phyloP scores from a whole-genome alignment of 37 sponge, comb jelly and placozoan species.

The Spongia lamella region DNA sequence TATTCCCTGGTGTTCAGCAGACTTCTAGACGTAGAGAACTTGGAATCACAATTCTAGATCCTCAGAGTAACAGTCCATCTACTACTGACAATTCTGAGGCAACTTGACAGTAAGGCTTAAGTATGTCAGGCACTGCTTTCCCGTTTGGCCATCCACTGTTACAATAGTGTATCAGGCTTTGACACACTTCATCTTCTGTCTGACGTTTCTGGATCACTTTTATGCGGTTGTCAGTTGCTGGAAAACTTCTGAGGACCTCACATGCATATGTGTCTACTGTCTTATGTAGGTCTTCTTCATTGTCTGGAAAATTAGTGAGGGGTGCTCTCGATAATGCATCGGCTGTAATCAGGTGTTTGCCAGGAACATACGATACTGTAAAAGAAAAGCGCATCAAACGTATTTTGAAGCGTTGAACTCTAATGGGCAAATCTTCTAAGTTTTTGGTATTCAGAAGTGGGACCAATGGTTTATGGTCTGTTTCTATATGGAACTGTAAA shows the following conservation, averaged over 20 bases:
- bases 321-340: constrained; percentile 54
- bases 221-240: too few relatives aligned
- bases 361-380: constrained; percentile 52
- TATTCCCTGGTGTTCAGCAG: too few relatives aligned
- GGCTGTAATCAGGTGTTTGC: constrained; percentile 43
- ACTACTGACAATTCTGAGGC: constrained; percentile 27
- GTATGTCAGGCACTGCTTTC: background rate
- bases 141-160: background rate
- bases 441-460: too few relatives aligned
- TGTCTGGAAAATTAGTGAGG: background rate
- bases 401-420: constrained; percentile 49
- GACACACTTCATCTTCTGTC: too few relatives aligned
- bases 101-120: too few relatives aligned
- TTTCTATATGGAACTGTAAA: constrained; percentile 28
- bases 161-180: background rate
- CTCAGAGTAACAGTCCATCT: constrained; percentile 40
- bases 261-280: too few relatives aligned
- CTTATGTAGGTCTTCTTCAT: background rate
- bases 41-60: too few relatives aligned
- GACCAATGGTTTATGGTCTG: too few relatives aligned
- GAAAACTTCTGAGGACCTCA: too few relatives aligned
- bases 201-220: too few relatives aligned
- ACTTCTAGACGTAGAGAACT: too few relatives aligned
- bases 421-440: constrained; percentile 43
- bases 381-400: constrained; percentile 47